Base-by-base conservation (phyloP, 1,140 invertebrate species). In the Caerostris darwini region DNA sequence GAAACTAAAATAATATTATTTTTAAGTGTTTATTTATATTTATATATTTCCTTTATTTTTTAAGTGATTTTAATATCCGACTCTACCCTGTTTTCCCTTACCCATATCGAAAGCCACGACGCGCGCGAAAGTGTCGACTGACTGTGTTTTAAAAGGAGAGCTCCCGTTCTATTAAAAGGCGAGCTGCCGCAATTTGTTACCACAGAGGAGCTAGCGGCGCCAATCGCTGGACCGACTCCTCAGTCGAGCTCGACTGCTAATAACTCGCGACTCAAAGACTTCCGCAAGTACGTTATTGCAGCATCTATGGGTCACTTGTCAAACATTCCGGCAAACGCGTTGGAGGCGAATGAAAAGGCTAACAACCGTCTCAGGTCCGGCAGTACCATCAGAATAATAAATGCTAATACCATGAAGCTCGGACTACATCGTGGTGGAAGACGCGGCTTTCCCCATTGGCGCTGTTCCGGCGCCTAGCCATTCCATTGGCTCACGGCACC, bases 401-500 rank as follows among this genome's bases (percentile, higher is more conserved):
- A 94, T 94, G 94, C 85, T 94, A 94, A 94, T 94, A 94, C 90
- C 94, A 94, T 94, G 94, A 88, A 59, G 83, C 61, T 92, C 82
- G 90, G 83, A 92, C 87, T 90, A 64, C 90, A 90, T 91, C 81
- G 90, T 54, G 53, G 77, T 58, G 81, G 64, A 64, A 71, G 85
- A 87, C 90, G 82, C 77, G 56, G 77, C 67, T 90, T 59, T 94
- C 88, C 93, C 93, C 71, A 94, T 94, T 94, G 93, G 93, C 71
- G 58, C 59, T 19, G 50, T 69, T 85, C 61, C 93, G 12, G 57
- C 71, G 59, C 69, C 87, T n/a, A 50, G 71, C 19, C 87, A 34
- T 85, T n/a, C 71, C 67, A 94, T 94, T 94, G 94, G 94, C 57
- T 67, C 69, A 10, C 14, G 50, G 34, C 19, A 57, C 56, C 57